Base-by-base conservation (phyloP, 2,797 vertebrate species). In the Chloroceryle inda region DNA sequence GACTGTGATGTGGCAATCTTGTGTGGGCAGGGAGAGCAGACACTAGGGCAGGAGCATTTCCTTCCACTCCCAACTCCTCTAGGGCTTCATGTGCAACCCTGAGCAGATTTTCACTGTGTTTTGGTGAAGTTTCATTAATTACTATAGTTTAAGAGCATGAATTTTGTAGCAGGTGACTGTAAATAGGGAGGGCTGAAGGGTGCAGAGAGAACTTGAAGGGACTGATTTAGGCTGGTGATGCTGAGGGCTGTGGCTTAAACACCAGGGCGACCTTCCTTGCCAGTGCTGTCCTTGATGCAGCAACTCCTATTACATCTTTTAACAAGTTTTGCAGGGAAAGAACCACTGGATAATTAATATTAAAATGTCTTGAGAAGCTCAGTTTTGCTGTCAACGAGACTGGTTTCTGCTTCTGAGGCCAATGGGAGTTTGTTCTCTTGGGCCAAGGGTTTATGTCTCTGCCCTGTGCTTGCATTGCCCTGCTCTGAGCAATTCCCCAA, bases 11-110 rank as follows among this genome's bases (percentile, higher is more conserved):
- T 63, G 63, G 17, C 42, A 61, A 42, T 9, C 63, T 66, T 58
- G 37, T 81, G 53, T 1, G 1, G 53, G 21, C n/a, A 62, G 16
- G 16, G 44, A 61, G 31, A 18, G 67, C 8, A 42, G 55, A 68
- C 29, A 21, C 71, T 38, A 38, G 37, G 58, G 50, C 67, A 38
- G 71, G 18, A 80, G 16, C 27, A 64, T 42, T 49, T 11, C 20
- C 9, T 40, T 69, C 27, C 6, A 4, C 31, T 58, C 31, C 13
- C 14, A 7, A 8, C 42, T 59, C 16, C 31, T 61, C 50, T 49
- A 9, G 31, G 56, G 56, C 23, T 69, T 61, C 2, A 0, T 50
- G 10, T 3, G 0, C 3, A 4, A 31, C 27, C n/a, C 23, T 21
- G 12, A 61, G 59, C 2, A 1, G 9, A 27, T 37, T 53, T 42